Evolutionary conservation across 2,888 invertebrate genomes (phyloP).

Genomic region (Folsomia candida): DNA sequence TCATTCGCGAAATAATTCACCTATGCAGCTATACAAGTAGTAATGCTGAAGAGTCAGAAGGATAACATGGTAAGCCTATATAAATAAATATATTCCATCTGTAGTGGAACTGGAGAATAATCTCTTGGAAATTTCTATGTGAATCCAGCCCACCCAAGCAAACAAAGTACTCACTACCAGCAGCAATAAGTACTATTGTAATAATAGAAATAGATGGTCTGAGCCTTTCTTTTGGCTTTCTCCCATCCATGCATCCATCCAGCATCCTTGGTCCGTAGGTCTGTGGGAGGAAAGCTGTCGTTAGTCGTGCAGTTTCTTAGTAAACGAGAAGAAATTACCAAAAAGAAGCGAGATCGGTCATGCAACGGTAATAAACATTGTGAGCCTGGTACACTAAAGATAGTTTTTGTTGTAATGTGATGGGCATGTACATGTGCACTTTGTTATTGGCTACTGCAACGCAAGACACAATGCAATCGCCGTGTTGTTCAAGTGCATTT

Average conservation of each 20-base stretch:
- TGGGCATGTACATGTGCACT: too few relatives aligned
- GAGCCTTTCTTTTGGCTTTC: neutral
- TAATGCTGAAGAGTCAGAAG: neutral
- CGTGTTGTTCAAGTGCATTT: too few relatives aligned
- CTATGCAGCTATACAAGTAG: too few relatives aligned
- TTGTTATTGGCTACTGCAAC: too few relatives aligned
- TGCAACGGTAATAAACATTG: conserved; percentile 17
- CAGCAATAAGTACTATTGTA: too few relatives aligned
- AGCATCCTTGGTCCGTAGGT: too few relatives aligned
- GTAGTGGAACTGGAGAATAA: conserved; percentile 9
- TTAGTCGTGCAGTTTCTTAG: too few relatives aligned
- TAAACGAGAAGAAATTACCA: too few relatives aligned
- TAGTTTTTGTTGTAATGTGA: neutral
- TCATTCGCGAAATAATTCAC: too few relatives aligned
- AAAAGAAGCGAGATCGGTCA: conserved; percentile 10
- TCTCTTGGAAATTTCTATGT: neutral
- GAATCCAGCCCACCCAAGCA: neutral
- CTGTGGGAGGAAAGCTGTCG: neutral
- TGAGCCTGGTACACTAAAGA: neutral
- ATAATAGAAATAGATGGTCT: too few relatives aligned
- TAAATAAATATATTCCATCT: too few relatives aligned
- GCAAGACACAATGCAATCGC: too few relatives aligned
- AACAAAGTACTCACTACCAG: neutral
- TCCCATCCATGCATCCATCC: neutral
- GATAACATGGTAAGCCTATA: neutral